Evolutionary conservation across 2,797 vertebrate species (phyloP).

Genomic region (Hirundo rustica): DNA sequence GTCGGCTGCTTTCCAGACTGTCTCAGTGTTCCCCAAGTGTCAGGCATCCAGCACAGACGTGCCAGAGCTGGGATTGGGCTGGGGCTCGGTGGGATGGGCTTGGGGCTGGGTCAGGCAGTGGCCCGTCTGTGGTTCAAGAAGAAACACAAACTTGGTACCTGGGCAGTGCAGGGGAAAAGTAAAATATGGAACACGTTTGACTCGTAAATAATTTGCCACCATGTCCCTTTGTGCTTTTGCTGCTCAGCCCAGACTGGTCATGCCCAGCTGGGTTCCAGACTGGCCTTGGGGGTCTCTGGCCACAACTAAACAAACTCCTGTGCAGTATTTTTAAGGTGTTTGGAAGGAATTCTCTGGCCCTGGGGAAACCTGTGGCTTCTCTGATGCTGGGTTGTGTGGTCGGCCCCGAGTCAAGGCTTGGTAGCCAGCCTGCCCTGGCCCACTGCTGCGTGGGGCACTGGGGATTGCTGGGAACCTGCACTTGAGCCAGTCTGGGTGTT

Average conservation of each 20-base stretch:
- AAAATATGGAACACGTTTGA: neutral
- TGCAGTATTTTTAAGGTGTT: neutral
- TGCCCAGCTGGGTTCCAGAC: neutral
- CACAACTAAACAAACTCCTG: neutral
- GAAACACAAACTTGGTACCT: neutral
- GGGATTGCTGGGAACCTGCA: neutral
- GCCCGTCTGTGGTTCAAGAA: neutral
- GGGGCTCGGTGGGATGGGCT: neutral
- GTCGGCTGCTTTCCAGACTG: neutral
- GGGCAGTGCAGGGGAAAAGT: neutral
- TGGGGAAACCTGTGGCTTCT: neutral
- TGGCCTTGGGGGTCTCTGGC: neutral
- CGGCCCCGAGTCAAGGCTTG: rapidly evolving
- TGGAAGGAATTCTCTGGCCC: neutral
- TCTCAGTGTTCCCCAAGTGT: neutral
- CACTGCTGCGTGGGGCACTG: neutral
- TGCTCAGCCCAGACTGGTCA: neutral
- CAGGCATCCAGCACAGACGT: rapidly evolving
- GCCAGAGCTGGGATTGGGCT: rapidly evolving
- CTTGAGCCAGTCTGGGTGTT: neutral
- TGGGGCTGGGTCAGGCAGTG: neutral
- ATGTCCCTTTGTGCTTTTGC: neutral
- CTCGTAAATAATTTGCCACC: neutral
- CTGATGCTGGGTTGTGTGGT: neutral
- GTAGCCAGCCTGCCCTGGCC: neutral